Evolutionary conservation across 2,888 invertebrate species (phyloP).

Genomic region (Pycnomerus fuliginosus): DNA sequence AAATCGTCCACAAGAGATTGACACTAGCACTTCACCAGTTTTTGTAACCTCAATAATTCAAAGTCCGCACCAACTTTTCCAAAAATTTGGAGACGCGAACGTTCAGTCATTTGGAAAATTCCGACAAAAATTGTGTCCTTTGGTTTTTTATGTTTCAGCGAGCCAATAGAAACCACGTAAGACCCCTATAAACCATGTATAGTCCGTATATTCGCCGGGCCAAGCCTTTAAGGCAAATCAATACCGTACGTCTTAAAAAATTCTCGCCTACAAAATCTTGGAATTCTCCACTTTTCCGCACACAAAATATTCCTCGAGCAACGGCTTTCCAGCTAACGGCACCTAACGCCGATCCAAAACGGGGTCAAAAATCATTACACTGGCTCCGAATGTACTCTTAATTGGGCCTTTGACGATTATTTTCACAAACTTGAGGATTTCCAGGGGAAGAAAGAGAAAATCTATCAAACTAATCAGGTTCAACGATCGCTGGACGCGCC

Average conservation of each 20-base stretch:
- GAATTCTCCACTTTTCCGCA: slow-evolving; percentile 34
- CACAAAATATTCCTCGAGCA: slow-evolving; percentile 21
- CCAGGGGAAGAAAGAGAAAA: slow-evolving; percentile 51
- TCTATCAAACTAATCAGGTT: slow-evolving; percentile 43
- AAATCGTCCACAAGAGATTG: slow-evolving; percentile 33
- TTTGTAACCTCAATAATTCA: slow-evolving; percentile 27
- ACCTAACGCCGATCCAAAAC: slow-evolving; percentile 51
- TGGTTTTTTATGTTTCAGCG: slow-evolving; percentile 55
- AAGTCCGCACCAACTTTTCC: slow-evolving; percentile 43
- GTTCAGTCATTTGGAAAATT: slow-evolving; percentile 66
- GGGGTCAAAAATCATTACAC: slow-evolving; percentile 52
- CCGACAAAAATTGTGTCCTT: slow-evolving; percentile 55
- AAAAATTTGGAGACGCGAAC: slow-evolving; percentile 51
- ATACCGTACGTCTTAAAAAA: slow-evolving; percentile 54
- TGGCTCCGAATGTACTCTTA: slow-evolving; percentile 40
- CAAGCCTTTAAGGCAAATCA: slow-evolving; percentile 55
- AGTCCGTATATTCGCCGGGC: slow-evolving; percentile 53
- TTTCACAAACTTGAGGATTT: slow-evolving; percentile 52
- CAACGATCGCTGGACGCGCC: slow-evolving; percentile 42
- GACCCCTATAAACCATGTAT: slow-evolving; percentile 55
- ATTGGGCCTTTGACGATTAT: slow-evolving; percentile 54
- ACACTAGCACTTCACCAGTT: slow-evolving; percentile 28
- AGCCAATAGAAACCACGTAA: slow-evolving; percentile 55
- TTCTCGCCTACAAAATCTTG: slow-evolving; percentile 44
- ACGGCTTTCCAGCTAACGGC: slow-evolving; percentile 48